Evolutionary conservation across 2,888 invertebrate species (phyloP), one percentile per base, ranked within the genome.

Genomic region (Odontothrips loti): DNA sequence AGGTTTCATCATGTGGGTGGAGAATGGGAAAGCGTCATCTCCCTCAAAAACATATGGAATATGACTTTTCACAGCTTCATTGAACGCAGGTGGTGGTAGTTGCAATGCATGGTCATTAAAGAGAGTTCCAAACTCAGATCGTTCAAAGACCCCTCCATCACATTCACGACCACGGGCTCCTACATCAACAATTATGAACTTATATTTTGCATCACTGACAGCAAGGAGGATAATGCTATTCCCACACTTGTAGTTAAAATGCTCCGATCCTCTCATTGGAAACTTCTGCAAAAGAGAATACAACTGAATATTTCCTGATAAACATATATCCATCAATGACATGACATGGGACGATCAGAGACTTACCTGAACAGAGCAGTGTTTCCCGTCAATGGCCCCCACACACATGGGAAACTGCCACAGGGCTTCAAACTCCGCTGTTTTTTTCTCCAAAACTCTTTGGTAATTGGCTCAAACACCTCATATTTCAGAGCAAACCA

Each of bases 351-450:
- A 48, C 48, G 48, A 48, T 12, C 47, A 78, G 47, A 79, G 63
- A 48, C 15, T 27, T 81, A 82, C 82, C 68, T 83, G 82, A 79
- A 83, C 15, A 23, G 80, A 58, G 48, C 63, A 58, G n/a, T n/a
- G n/a, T n/a, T n/a, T n/a, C n/a, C n/a, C n/a, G n/a, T n/a, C n/a
- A n/a, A n/a, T n/a, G n/a, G 83, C 82, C n/a, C 82, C 82, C 47
- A 81, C 81, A 79, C 82, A 83, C 43, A 83, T 81, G 27, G 82
- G 82, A 79, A 83, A 82, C 47, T 83, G 80, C 81, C 83, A 83
- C 10, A 80, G 79, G 63, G 80, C 9, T 15, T 82, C 47, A 82
- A 83, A 83, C 12, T 83, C 79, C n/a, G 83, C 83, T 79, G 83
- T 80, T 15, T 81, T 9, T 80, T 79, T 48, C 48, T 82, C 83